These are phyloP conservation scores for Potorous gilbertii DNA, from an alignment of 2,797 vertebrate species.

Conservation along the genomic window DNA sequence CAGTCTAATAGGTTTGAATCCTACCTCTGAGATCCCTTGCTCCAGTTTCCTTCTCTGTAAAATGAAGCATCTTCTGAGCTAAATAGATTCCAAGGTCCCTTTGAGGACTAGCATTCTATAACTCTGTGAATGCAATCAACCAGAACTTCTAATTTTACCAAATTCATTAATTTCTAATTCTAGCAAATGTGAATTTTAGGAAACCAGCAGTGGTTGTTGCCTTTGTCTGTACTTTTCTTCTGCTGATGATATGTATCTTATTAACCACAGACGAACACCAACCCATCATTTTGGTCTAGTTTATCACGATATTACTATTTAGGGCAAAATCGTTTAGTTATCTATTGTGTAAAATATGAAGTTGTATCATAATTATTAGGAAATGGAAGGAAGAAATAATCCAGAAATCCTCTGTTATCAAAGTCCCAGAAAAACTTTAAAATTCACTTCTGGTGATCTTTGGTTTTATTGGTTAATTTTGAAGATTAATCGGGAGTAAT, in stretches of 20 bases:
- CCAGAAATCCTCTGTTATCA: background rate
- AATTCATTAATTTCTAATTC: background rate
- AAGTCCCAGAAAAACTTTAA: background rate
- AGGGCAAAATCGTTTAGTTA: background rate
- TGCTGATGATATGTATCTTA: background rate
- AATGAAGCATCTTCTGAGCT: background rate
- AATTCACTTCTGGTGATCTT: background rate
- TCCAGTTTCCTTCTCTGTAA: too few relatives aligned
- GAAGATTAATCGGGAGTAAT: background rate
- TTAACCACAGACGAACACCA: background rate
- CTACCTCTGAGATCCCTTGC: background rate
- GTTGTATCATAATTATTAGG: background rate
- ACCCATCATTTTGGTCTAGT: background rate
- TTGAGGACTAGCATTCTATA: background rate
- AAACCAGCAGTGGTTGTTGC: background rate
- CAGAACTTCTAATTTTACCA: background rate
- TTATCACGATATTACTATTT: background rate
- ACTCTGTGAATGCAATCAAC: background rate
- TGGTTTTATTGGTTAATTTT: background rate
- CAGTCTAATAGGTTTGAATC: background rate
- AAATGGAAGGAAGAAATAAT: background rate
- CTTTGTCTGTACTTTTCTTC: background rate
- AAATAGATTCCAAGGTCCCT: background rate
- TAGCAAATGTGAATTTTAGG: background rate
- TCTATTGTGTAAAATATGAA: background rate